Percentiles rank a stretch among this genome's conserved stretches.
Evolutionary conservation across 2,797 vertebrate genomes (phyloP).

Genomic region (Semotilus atromaculatus): DNA sequence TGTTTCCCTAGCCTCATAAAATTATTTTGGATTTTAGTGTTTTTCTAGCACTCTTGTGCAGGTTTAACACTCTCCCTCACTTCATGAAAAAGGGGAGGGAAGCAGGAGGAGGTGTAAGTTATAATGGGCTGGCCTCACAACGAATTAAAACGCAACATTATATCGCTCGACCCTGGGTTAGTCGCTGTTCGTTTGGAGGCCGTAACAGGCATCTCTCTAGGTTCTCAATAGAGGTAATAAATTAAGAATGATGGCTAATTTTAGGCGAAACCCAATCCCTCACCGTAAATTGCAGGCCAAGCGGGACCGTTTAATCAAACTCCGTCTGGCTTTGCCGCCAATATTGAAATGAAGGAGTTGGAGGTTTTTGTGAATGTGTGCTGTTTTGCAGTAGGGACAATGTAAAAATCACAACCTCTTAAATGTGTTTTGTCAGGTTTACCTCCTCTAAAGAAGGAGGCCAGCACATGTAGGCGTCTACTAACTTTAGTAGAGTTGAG

Average conservation of each 20-base stretch:
- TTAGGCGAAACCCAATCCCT: conserved; percentile 93
- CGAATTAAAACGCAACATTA: conserved; percentile 83
- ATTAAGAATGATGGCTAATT: conserved; percentile 98
- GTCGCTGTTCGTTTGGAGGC: conserved; percentile 70
- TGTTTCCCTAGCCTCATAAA: conserved; percentile 74
- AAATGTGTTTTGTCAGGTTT: conserved; percentile 51
- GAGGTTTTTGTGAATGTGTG: conserved; percentile 74
- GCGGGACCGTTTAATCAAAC: conserved; percentile 87
- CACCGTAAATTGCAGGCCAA: conserved; percentile 89
- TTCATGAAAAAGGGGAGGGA: conserved; percentile 48
- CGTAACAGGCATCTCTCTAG: conserved; percentile 81
- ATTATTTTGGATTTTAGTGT: conserved; percentile 78
- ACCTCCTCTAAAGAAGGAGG: conserved; percentile 31
- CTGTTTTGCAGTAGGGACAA: conserved; percentile 65
- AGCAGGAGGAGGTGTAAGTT: conserved; percentile 70
- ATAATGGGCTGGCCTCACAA: conserved; percentile 71
- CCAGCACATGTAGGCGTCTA: conserved; percentile 14
- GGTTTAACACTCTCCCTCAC: conserved; percentile 69
- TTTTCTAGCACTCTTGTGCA: conserved; percentile 73
- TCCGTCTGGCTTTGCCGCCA: conserved; percentile 76
- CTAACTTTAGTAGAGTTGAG: conserved; percentile 24
- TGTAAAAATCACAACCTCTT: conserved; percentile 64
- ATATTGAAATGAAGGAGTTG: conserved; percentile 68
- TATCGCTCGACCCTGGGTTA: conserved; percentile 71
- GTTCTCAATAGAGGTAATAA: conserved; percentile 95